Evolutionary conservation across 2,797 vertebrate genomes (phyloP).

Genomic region (Odontamblyopus rebecca): DNA sequence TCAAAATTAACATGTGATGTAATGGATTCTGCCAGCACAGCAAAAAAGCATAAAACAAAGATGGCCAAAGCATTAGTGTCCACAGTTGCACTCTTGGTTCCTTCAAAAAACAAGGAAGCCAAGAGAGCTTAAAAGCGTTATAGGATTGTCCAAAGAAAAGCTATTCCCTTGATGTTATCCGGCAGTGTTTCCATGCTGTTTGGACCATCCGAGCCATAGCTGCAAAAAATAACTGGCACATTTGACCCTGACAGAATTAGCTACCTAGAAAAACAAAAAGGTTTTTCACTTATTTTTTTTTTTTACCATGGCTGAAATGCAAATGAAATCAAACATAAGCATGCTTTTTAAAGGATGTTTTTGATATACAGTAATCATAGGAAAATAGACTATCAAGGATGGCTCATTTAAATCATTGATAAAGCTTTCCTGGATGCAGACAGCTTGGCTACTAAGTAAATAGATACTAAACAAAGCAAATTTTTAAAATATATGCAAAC

Average conservation of each 20-base stretch:
- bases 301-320: constrained; percentile 68
- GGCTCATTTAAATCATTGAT: constrained; percentile 78
- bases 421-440: constrained; percentile 83
- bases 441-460: constrained; percentile 81
- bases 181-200: constrained; percentile 32
- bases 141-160: constrained; percentile 47
- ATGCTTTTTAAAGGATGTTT: constrained; percentile 81
- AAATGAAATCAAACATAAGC: constrained; percentile 80
- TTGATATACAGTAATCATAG: constrained; percentile 81
- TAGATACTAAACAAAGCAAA: constrained; percentile 81
- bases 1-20: constrained; percentile 44
- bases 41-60: constrained; percentile 62
- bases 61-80: constrained; percentile 51
- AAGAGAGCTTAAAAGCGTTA: constrained; percentile 46
- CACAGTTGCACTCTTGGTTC: constrained; percentile 45
- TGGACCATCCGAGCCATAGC: constrained; percentile 31
- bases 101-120: constrained; percentile 40
- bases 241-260: constrained; percentile 53
- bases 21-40: constrained; percentile 61
- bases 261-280: constrained; percentile 67
- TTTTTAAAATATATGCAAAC: constrained; percentile 84
- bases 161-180: constrained; percentile 43
- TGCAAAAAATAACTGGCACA: constrained; percentile 45
- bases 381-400: constrained; percentile 82
- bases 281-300: constrained; percentile 56